Conservation (phyloP, 2,797 vertebrate genomes). For the Brachyrhaphis roseni region DNA sequence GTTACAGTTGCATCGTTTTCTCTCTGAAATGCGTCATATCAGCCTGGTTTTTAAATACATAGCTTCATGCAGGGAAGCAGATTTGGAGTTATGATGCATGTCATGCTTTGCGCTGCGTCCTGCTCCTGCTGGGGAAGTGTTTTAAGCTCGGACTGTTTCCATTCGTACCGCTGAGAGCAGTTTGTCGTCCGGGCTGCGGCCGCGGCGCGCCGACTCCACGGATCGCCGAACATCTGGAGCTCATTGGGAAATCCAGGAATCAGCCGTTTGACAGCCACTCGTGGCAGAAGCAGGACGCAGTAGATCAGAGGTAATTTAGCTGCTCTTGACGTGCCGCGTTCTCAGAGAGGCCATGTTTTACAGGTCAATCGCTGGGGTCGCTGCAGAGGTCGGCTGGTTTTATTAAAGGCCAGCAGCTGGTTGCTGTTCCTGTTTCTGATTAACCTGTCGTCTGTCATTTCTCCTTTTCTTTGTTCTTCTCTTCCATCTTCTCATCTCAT, state of each 20-base stretch:
- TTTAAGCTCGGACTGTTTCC: not conserved
- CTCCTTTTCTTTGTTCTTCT: fast-evolving
- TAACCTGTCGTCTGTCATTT: not conserved
- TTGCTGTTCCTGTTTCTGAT: not conserved
- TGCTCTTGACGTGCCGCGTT: conserved; percentile 15
- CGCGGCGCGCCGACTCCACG: not conserved
- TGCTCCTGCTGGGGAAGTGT: not conserved
- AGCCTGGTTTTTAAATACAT: not conserved
- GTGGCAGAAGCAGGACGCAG: not conserved
- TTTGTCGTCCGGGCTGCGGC: conserved; percentile 15
- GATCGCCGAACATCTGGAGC: conserved; percentile 42
- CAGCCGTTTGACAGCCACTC: conserved; percentile 10
- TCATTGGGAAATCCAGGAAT: conserved; percentile 26
- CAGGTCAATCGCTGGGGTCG: conserved; percentile 19
- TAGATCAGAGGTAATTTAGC: conserved; percentile 5
- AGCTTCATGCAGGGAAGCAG: not conserved
- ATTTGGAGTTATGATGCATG: not conserved
- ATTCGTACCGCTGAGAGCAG: conserved; percentile 11
- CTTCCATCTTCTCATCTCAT: not conserved
- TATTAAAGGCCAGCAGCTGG: not conserved
- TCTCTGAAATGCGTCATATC: not conserved
- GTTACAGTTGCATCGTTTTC: not conserved
- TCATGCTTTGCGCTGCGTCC: not conserved
- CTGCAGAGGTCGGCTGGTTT: not conserved
- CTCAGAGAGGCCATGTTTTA: not conserved